phyloP scores from a whole-genome alignment of 2,113 vertebrate genomes.

The Brachyistius frenatus region DNA sequence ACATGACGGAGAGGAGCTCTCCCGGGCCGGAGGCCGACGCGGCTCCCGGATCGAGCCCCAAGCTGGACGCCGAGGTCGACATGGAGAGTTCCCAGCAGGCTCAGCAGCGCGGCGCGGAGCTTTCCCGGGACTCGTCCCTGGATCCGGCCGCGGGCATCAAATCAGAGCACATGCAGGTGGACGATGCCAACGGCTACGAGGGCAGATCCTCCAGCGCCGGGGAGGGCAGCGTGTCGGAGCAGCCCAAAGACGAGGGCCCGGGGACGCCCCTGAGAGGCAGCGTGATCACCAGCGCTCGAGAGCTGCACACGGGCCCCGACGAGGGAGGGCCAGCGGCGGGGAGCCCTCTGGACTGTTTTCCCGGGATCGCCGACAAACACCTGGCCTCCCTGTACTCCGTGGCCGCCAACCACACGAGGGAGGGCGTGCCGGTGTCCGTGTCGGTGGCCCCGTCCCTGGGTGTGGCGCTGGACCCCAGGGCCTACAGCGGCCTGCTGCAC shows the following conservation, averaged over 20 bases:
- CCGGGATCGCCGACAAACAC: conserved; percentile 85
- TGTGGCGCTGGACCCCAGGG: conserved; percentile 94
- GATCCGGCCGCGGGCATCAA: conserved; percentile 76
- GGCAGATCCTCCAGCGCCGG: conserved; percentile 82
- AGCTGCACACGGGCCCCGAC: conserved; percentile 87
- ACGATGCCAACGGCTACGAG: conserved; percentile 85
- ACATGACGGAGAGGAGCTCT: conserved; percentile 87
- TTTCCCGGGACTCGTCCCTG: conserved; percentile 60
- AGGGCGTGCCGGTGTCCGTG: conserved; percentile 87
- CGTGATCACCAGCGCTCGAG: conserved; percentile 96
- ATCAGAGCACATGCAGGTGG: conserved; percentile 93
- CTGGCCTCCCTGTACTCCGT: conserved; percentile 89
- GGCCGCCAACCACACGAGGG: conserved; percentile 89
- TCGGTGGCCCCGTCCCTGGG: conserved; percentile 87
- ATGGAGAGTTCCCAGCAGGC: conserved; percentile 88
- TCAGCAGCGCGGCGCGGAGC: conserved; percentile 71
- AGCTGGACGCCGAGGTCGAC: conserved; percentile 87
- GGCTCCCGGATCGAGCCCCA: conserved; percentile 87
- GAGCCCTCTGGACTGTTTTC: conserved; percentile 72
- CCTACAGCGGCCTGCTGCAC: conserved; percentile 92
- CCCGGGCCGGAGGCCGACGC: conserved; percentile 81
- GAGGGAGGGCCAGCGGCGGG: conserved; percentile 68
- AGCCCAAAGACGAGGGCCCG: conserved; percentile 89
- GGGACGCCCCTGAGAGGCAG: conserved; percentile 95
- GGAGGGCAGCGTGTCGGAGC: conserved; percentile 86